Conservation (phyloP, 1,140 invertebrate species). For the Macrotrachela quadricornifera region DNA sequence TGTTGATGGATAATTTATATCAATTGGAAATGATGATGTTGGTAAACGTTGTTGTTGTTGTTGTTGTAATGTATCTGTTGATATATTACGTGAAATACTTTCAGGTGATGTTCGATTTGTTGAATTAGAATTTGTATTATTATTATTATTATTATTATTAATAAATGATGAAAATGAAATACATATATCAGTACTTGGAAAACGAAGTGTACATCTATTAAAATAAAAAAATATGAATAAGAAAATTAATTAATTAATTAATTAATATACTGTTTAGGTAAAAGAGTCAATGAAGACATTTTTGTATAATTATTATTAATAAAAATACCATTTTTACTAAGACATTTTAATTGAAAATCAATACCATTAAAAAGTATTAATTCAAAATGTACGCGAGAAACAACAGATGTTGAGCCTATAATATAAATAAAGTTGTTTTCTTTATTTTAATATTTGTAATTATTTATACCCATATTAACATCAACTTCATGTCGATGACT, state of each 20-base stretch:
- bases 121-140: background rate
- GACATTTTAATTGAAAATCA: background rate
- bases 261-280: background rate
- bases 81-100: background rate
- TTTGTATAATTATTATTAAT: conserved; percentile 2
- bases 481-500: no score
- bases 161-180: background rate
- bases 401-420: no score
- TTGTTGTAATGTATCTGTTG: background rate
- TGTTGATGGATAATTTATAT: no score
- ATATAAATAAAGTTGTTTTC: no score
- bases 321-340: conserved; percentile 7
- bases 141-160: background rate
- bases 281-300: background rate
- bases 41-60: background rate
- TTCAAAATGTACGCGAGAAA: no score
- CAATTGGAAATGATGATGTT: background rate
- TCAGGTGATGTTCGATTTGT: background rate
- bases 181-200: conserved; percentile 5
- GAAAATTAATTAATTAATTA: no score
- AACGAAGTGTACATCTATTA: conserved; percentile 2
- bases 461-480: no score
- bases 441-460: no score
- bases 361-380: no score
- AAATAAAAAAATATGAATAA: no score